Conservation (phyloP, 2,113 vertebrate genomes). For the Periophthalmodon schlosseri region DNA sequence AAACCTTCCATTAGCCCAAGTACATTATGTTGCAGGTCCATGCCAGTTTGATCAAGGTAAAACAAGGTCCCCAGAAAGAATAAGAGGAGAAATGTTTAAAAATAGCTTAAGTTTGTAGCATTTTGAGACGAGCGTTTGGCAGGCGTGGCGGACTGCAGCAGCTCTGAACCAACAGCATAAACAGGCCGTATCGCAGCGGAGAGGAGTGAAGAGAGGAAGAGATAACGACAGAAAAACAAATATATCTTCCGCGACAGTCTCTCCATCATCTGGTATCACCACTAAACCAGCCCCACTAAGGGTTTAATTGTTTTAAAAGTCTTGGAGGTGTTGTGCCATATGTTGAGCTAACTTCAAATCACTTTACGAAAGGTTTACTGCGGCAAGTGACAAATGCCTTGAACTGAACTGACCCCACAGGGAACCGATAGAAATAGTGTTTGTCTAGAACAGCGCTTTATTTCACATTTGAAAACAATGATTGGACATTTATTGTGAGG, state of each 20-base stretch:
- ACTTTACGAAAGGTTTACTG: neutral
- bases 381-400: neutral
- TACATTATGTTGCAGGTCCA: too few species aligned
- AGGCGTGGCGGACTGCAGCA: conserved; percentile 71
- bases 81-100: neutral
- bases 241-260: neutral
- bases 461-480: too few species aligned
- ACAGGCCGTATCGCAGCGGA: conserved; percentile 13
- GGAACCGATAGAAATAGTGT: too few species aligned
- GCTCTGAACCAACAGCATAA: conserved; percentile 44
- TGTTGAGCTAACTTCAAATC: neutral
- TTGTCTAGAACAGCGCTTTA: neutral
- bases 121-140: conserved; percentile 54
- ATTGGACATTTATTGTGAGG: too few species aligned
- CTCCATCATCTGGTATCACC: neutral
- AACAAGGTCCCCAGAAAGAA: neutral
- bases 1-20: neutral
- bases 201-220: conserved; percentile 3
- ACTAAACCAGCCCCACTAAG: neutral
- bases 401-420: neutral
- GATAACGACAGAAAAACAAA: conserved; percentile 15
- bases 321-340: neutral
- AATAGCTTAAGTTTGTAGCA: neutral
- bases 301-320: neutral
- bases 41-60: neutral